Evolutionary conservation across 2,797 vertebrate genomes (phyloP).

Genomic region (Brotula barbata): DNA sequence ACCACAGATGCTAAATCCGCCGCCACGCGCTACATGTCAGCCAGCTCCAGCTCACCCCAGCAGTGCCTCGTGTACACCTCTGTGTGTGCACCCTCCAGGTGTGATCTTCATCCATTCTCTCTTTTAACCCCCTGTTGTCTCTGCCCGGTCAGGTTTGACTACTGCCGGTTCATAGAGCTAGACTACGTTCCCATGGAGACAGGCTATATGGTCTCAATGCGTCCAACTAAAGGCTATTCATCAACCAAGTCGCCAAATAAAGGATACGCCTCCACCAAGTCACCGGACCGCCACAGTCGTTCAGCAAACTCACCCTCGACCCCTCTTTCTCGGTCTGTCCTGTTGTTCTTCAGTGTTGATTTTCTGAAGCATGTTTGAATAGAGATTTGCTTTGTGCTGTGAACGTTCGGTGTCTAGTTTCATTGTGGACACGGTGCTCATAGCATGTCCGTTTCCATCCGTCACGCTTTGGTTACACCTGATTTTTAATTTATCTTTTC

Average conservation of each 20-base stretch:
- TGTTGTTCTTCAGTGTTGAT: conserved; percentile 33
- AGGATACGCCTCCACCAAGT: conserved; percentile 67
- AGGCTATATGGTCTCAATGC: conserved; percentile 84
- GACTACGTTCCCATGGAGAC: conserved; percentile 86
- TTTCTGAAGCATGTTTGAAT: conserved; percentile 65
- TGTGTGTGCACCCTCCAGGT: conserved; percentile 27
- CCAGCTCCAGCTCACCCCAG: conserved; percentile 18
- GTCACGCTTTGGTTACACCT: too few relatives aligned
- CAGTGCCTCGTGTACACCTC: conserved; percentile 8
- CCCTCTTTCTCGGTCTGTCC: conserved; percentile 66
- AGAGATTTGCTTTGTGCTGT: conserved; percentile 23
- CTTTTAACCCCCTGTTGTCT: conserved; percentile 71
- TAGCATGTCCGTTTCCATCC: conserved; percentile 16
- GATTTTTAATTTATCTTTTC: too few relatives aligned
- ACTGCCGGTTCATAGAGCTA: conserved; percentile 86
- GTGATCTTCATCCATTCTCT: conserved; percentile 22
- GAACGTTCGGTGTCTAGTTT: conserved; percentile 27
- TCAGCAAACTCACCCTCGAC: conserved; percentile 70
- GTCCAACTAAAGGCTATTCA: conserved; percentile 80
- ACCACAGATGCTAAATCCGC: neutral
- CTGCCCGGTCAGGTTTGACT: conserved; percentile 82
- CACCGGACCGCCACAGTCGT: conserved; percentile 77
- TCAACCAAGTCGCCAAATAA: conserved; percentile 73
- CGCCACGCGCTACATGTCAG: conserved; percentile 4
- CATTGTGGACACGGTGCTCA: neutral